These are phyloP conservation scores for Drosophila pruinosa DNA, from an alignment of 1,140 invertebrate species.

Conservation along the genomic window DNA sequence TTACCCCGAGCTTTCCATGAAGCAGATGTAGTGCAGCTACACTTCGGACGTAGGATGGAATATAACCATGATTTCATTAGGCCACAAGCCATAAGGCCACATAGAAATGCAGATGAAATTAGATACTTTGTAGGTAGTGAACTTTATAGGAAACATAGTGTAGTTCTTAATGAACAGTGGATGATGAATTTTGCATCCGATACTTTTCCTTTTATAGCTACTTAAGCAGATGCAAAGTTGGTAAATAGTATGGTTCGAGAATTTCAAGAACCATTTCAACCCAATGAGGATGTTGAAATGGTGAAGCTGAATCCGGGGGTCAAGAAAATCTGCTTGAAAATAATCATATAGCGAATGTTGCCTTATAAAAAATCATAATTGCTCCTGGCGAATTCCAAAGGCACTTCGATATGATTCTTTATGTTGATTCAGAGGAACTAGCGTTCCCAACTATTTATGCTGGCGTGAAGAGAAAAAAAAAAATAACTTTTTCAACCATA, in stretches of 20 bases:
- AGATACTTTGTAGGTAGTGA: neutral
- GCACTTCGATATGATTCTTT: neutral
- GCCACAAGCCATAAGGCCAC: neutral
- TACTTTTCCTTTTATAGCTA: neutral
- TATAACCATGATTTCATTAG: slow-evolving; percentile 8
- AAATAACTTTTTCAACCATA: slow-evolving; percentile 3
- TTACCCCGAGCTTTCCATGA: slow-evolving; percentile 1
- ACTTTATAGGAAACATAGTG: neutral
- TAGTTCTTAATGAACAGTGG: neutral
- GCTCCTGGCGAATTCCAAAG: slow-evolving; percentile 20
- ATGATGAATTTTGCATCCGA: neutral
- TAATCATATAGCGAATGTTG: neutral
- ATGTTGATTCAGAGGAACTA: neutral
- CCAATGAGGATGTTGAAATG: neutral
- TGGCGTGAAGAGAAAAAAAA: slow-evolving; percentile 4
- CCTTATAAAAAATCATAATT: slow-evolving; percentile 7
- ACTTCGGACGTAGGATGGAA: neutral
- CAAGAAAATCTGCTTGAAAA: slow-evolving; percentile 14
- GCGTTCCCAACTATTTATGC: slow-evolving; percentile 9
- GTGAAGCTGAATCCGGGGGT: neutral
- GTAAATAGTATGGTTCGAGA: neutral
- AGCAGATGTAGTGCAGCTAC: neutral
- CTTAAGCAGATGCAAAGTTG: neutral
- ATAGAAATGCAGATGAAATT: neutral
- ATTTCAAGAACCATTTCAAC: neutral